A percentile compares a stretch with the other conserved stretches of the same genome.
These are phyloP conservation scores for Sinosuthora webbiana DNA, from an alignment of 2,113 vertebrate species.

Conservation along the genomic window DNA sequence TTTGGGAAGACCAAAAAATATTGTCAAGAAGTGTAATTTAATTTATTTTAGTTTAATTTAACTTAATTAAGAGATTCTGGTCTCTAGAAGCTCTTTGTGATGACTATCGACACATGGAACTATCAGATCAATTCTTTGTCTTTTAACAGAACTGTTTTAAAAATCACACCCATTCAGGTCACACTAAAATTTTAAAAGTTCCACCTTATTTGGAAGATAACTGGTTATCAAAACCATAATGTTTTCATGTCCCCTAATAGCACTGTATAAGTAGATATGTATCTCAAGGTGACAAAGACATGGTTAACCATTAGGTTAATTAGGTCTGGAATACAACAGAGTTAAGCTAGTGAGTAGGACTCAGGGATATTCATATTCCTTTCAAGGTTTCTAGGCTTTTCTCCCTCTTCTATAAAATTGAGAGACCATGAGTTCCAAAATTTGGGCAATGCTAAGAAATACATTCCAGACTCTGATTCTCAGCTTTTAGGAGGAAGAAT, in stretches of 20 bases:
- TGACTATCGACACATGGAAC: not conserved
- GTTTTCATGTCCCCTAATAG: not conserved
- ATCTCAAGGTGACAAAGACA: not conserved
- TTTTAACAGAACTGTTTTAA: not conserved
- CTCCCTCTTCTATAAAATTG: not conserved
- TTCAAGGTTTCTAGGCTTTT: not conserved
- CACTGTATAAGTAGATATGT: not conserved
- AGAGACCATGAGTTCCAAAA: not conserved
- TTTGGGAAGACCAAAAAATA: not conserved
- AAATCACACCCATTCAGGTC: not conserved
- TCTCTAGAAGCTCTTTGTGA: not conserved
- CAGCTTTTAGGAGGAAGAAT: not conserved
- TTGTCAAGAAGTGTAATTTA: not conserved
- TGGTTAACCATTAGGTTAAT: not conserved
- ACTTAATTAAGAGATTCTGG: not conserved
- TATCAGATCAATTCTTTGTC: not conserved
- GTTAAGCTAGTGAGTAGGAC: not conserved
- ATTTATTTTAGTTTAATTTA: not conserved
- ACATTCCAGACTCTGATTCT: not conserved
- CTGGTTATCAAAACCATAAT: not conserved
- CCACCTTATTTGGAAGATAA: not conserved
- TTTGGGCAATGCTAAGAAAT: not conserved
- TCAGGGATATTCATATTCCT: not conserved
- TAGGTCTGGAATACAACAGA: not conserved
- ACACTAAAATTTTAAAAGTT: not conserved